These are phyloP conservation scores for Alloplasta piceator DNA, from an alignment of 2,888 invertebrate genomes.

Conservation along the genomic window DNA sequence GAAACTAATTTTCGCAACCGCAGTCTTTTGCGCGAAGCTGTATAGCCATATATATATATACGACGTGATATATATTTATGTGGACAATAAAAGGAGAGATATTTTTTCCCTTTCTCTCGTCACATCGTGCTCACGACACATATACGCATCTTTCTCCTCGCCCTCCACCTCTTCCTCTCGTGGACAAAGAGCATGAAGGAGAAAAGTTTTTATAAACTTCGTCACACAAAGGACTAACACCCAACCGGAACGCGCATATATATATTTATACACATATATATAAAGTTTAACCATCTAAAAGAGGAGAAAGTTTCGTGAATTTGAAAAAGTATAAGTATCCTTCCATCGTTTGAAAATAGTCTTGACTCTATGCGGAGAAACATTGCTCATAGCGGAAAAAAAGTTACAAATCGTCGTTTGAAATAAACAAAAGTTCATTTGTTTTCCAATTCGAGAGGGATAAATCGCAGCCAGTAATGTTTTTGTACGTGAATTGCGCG, in stretches of 20 bases:
- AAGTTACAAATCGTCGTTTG: background rate
- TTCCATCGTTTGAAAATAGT: slow-evolving; percentile 1
- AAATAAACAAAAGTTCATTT: slow-evolving; percentile 27
- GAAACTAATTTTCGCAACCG: slow-evolving; percentile 59
- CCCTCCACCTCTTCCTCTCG: slow-evolving; percentile 3
- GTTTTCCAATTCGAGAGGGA: background rate
- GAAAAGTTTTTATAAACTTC: slow-evolving; percentile 42
- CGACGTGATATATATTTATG: slow-evolving; percentile 29
- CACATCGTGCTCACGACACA: slow-evolving; percentile 15
- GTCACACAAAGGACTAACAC: slow-evolving; percentile 2
- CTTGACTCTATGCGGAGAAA: background rate
- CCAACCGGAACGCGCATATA: background rate
- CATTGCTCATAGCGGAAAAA: background rate
- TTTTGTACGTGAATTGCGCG: too few species aligned
- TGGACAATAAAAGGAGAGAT: slow-evolving; percentile 36
- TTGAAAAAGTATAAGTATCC: slow-evolving; percentile 2
- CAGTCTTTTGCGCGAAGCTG: slow-evolving; percentile 2
- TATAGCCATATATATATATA: background rate
- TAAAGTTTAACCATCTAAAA: too few species aligned
- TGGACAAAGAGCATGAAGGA: slow-evolving; percentile 24
- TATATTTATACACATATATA: background rate
- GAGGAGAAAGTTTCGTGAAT: slow-evolving; percentile 18
- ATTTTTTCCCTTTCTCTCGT: slow-evolving; percentile 26
- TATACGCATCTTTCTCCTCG: background rate
- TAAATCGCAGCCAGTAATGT: too few species aligned